Evolutionary conservation across 2,797 vertebrate species (phyloP), one percentile per base, ranked within the genome.

Genomic region (Sebastes nivosus): DNA sequence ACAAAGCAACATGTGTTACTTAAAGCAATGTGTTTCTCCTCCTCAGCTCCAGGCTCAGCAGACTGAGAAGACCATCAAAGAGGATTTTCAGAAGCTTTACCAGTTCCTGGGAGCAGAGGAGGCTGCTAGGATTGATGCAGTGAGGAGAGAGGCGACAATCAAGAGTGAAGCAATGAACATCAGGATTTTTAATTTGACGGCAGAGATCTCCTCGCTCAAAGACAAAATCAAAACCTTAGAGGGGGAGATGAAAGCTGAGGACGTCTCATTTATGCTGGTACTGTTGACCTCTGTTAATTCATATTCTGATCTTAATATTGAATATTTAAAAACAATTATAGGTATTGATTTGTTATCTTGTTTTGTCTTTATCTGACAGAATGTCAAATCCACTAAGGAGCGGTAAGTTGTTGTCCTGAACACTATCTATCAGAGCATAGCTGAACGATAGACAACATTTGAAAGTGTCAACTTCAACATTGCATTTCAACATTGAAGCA

Each of bases 31-130:
- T 71, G 18, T 52, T 61, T 80, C 67, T 74, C 29, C 67, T 71
- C 32, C 25, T 68, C 63, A 92, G 90, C 12, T 72, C 14, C 89
- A 88, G 84, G 82, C 83, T 79, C 67, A 64, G 34, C 66, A 69
- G 69, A 86, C 83, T 1, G 88, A 87, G 79, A 79, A 54, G 65
- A 57, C 6, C 0, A 77, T 92, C 24, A 81, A n/a, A 57, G 60
- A 52, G 30, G 80, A 83, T 9, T 90, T 92, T 79, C 67, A 80
- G 80, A 90, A 65, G 68, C 0, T 91, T 50, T 78, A 88, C 67
- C 64, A 25, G 52, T 89, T 89, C 70, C 72, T 91, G 79, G 27
- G 65, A 34, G 61, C 29, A 2, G 83, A 92, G 46, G 85, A 92
- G 71, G 67, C 82, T 16, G 58, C 24, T 0, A 63, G 81, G 67